These are phyloP conservation scores for Pipistrellus kuhlii DNA, from an alignment of 2,797 vertebrate genomes.

Conservation along the genomic window DNA sequence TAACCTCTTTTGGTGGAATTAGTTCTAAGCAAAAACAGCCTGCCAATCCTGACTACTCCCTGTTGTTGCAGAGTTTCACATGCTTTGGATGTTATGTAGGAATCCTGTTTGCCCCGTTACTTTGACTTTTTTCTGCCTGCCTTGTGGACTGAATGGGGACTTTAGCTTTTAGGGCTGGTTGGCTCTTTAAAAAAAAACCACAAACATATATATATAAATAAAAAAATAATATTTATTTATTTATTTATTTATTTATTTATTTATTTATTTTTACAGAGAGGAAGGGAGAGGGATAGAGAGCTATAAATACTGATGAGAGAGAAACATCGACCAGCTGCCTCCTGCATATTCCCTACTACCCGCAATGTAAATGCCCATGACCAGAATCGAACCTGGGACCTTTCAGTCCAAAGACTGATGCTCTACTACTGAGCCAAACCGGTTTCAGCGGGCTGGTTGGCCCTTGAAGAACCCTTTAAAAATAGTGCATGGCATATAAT, in stretches of 20 bases:
- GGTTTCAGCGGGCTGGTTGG: not conserved
- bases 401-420: no score
- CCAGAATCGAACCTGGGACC: no score
- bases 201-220: no score
- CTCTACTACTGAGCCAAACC: no score
- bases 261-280: no score
- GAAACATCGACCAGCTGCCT: no score
- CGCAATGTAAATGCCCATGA: no score
- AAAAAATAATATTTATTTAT: no score
- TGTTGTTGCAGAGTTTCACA: not conserved
- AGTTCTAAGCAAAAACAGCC: not conserved
- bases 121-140: not conserved
- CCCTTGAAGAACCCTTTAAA: conserved; percentile 14
- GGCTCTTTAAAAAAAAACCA: not conserved
- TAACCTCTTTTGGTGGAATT: not conserved
- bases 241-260: no score
- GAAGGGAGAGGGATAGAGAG: no score
- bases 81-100: not conserved
- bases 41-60: not conserved
- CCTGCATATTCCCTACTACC: no score
- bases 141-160: not conserved
- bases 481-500: not conserved
- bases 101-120: not conserved
- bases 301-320: no score
- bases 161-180: not conserved